Percentiles rank a stretch among this genome's conserved stretches.
Evolutionary conservation across 2,888 invertebrate genomes (phyloP).

Genomic region (Matsumyia berberina): DNA sequence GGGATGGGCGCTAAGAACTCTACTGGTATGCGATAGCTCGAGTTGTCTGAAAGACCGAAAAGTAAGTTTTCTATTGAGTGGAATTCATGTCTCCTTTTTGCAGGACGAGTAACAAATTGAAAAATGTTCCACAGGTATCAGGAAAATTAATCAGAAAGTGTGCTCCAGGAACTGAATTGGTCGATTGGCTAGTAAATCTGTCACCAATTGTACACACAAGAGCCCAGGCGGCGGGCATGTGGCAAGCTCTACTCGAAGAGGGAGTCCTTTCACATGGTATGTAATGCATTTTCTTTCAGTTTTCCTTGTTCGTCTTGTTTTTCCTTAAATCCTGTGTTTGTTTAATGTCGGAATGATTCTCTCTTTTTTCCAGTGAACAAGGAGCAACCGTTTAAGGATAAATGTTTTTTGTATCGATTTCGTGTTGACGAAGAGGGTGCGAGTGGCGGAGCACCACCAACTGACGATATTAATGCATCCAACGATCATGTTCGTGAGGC

Average conservation of each 20-base stretch:
- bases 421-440: conserved; percentile 89
- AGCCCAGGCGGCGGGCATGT: conserved; percentile 91
- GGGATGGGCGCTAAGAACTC: conserved; percentile 89
- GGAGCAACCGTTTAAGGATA: conserved; percentile 93
- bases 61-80: conserved; percentile 81
- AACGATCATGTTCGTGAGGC: conserved; percentile 89
- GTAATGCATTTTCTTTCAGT: conserved; percentile 78
- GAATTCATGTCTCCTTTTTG: conserved; percentile 9
- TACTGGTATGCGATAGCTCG: conserved; percentile 87
- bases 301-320: neutral
- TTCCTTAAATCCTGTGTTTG: neutral
- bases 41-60: conserved; percentile 88
- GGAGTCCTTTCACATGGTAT: conserved; percentile 91
- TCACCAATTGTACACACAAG: conserved; percentile 87
- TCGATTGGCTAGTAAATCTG: conserved; percentile 90
- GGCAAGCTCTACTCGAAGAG: conserved; percentile 92
- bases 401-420: conserved; percentile 92
- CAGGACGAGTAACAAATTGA: conserved; percentile 44
- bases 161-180: conserved; percentile 92
- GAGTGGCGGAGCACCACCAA: conserved; percentile 85
- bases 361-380: conserved; percentile 86
- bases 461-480: conserved; percentile 87
- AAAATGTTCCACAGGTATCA: conserved; percentile 84
- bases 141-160: conserved; percentile 88
- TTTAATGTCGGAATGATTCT: neutral